Percentiles rank a stretch among this genome's conserved stretches.
These are phyloP conservation scores for Heliothis subflexa DNA, from an alignment of 1,140 invertebrate species.

Conservation along the genomic window DNA sequence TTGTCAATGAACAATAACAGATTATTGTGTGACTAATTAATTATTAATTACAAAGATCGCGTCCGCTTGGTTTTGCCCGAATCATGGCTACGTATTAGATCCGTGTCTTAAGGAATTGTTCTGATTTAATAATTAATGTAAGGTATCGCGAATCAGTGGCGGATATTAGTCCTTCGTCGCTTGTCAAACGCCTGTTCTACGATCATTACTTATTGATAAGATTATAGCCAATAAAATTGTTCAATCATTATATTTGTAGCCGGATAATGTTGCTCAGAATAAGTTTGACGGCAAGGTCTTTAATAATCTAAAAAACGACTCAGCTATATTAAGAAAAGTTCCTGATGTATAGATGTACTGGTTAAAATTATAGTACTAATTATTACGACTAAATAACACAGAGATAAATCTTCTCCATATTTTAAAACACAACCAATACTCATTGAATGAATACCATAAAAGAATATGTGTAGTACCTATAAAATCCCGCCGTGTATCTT, in stretches of 20 bases:
- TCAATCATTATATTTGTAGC: constrained; percentile 22
- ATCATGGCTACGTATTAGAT: constrained; percentile 63
- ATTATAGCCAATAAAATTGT: constrained; percentile 42
- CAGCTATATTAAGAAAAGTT: no score
- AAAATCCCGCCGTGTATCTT: constrained; percentile 8
- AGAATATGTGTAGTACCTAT: neutral
- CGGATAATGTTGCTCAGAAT: constrained; percentile 29
- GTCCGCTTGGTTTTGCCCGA: constrained; percentile 71
- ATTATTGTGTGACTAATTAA: constrained; percentile 54
- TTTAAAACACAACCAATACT: neutral
- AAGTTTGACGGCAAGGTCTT: no score
- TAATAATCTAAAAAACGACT: no score
- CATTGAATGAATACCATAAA: neutral
- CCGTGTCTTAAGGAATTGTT: constrained; percentile 67
- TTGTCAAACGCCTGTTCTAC: constrained; percentile 54
- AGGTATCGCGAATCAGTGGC: constrained; percentile 75
- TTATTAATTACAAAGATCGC: constrained; percentile 59
- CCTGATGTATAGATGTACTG: no score
- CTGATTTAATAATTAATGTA: constrained; percentile 81
- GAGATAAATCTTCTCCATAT: neutral
- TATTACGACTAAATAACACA: no score
- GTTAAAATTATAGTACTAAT: no score
- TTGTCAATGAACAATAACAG: constrained; percentile 10
- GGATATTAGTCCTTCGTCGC: constrained; percentile 70
- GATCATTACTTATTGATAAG: constrained; percentile 63